phyloP scores from a whole-genome alignment of 2,888 invertebrate genomes.

The Electrophaes corylata region DNA sequence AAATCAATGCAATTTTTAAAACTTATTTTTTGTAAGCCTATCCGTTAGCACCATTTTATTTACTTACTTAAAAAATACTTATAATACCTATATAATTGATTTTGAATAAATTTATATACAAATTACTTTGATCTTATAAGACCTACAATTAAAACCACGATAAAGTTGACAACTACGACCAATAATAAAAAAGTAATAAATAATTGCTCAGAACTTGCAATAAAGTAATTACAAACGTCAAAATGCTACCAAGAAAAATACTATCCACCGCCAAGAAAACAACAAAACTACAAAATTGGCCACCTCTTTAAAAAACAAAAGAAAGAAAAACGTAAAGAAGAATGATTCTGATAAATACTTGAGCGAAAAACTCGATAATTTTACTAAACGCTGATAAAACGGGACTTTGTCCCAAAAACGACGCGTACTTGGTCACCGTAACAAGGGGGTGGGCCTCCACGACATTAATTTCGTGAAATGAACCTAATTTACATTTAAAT shows the following conservation, averaged over 20 bases:
- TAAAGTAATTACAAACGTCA: conserved; percentile 30
- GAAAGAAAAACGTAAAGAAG: not conserved
- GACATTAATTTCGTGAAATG: conserved; percentile 95
- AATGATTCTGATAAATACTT: no score
- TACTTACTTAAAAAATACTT: not conserved
- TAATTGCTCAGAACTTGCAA: conserved; percentile 20
- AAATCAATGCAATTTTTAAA: no score
- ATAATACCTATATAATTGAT: conserved; percentile 2
- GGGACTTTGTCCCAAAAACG: conserved; percentile 18
- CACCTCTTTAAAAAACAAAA: conserved; percentile 1
- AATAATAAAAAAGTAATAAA: conserved; percentile 22
- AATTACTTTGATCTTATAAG: conserved; percentile 23
- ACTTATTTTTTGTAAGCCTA: no score
- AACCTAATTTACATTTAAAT: conserved; percentile 96
- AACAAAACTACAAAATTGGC: conserved; percentile 8
- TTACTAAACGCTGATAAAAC: no score
- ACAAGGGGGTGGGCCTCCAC: conserved; percentile 83
- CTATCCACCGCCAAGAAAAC: conserved; percentile 1
- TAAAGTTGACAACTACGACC: conserved; percentile 25
- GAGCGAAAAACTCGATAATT: no score
- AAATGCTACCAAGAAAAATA: conserved; percentile 24
- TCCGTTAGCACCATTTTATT: no score
- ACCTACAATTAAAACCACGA: conserved; percentile 20
- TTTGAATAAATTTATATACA: conserved; percentile 17
- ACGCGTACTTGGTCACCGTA: conserved; percentile 58